Evolutionary conservation across 2,888 invertebrate genomes (phyloP).

Genomic region (Stictocephala bisonia): DNA sequence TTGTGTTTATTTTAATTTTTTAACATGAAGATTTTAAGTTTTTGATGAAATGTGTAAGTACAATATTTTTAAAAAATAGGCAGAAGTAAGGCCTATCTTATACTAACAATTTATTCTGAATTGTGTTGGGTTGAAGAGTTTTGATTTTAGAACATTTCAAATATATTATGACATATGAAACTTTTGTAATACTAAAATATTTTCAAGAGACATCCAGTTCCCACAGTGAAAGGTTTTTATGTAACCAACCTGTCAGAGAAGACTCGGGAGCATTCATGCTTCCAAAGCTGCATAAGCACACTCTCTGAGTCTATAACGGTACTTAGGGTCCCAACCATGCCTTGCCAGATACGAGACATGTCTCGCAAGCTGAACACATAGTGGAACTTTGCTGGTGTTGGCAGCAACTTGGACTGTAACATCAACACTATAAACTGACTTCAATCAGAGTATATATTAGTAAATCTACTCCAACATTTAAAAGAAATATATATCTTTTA

Average conservation of each 20-base stretch:
- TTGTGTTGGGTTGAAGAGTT: too few relatives aligned
- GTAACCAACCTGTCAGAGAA: slow-evolving; percentile 68
- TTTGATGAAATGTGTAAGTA: too few relatives aligned
- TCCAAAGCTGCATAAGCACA: slow-evolving; percentile 90
- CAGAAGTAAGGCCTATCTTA: too few relatives aligned
- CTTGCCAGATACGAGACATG: slow-evolving; percentile 95
- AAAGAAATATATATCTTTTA: not conserved
- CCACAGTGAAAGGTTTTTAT: too few relatives aligned
- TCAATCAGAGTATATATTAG: not conserved
- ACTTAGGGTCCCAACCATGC: slow-evolving; percentile 92
- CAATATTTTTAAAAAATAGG: too few relatives aligned
- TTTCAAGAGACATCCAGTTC: too few relatives aligned
- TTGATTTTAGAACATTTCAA: too few relatives aligned
- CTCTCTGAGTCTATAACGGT: slow-evolving; percentile 89
- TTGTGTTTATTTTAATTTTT: too few relatives aligned
- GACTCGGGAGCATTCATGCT: slow-evolving; percentile 87
- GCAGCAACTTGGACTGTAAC: slow-evolving; percentile 75
- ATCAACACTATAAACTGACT: not conserved
- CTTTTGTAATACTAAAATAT: too few relatives aligned
- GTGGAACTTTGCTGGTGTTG: slow-evolving; percentile 97
- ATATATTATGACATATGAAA: too few relatives aligned
- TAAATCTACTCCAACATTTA: not conserved
- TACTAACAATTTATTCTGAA: too few relatives aligned
- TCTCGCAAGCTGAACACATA: slow-evolving; percentile 96
- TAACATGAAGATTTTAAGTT: too few relatives aligned